Evolutionary conservation across 2,888 invertebrate species (phyloP).

Genomic region (Parthenolecanium corni): DNA sequence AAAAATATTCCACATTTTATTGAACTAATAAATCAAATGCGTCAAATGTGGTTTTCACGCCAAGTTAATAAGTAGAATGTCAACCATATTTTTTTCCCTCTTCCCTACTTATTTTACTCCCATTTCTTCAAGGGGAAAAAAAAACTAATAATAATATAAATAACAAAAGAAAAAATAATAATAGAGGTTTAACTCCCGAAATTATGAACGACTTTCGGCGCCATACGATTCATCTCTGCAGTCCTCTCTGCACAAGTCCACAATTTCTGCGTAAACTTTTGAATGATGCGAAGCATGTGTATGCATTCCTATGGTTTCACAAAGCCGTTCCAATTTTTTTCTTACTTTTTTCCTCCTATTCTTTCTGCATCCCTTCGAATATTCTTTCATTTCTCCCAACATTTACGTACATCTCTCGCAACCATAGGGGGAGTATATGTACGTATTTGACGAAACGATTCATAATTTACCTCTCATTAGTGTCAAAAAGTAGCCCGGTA

Average conservation of each 20-base stretch:
- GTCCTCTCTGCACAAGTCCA: not conserved
- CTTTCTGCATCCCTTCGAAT: not conserved
- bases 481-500: conserved; percentile 26
- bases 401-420: not conserved
- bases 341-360: not conserved
- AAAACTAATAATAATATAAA: conserved; percentile 26
- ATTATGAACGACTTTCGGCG: conserved; percentile 26
- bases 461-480: conserved; percentile 28
- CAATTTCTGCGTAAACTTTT: conserved; percentile 5
- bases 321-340: conserved; percentile 8
- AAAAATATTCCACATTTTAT: not conserved
- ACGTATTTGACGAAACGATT: conserved; percentile 26
- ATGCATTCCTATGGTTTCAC: conserved; percentile 22
- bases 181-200: conserved; percentile 12
- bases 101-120: too few species aligned
- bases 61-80: conserved; percentile 23
- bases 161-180: conserved; percentile 2
- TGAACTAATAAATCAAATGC: conserved; percentile 5
- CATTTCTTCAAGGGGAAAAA: not conserved
- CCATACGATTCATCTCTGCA: conserved; percentile 16
- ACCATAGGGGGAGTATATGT: conserved; percentile 5
- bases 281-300: conserved; percentile 18
- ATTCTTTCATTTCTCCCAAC: not conserved
- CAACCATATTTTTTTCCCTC: conserved; percentile 11
- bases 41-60: conserved; percentile 21